A percentile compares a stretch with the other conserved stretches of the same genome.
Evolutionary conservation across 2,888 invertebrate genomes (phyloP).

Genomic region (Agelastica alni): DNA sequence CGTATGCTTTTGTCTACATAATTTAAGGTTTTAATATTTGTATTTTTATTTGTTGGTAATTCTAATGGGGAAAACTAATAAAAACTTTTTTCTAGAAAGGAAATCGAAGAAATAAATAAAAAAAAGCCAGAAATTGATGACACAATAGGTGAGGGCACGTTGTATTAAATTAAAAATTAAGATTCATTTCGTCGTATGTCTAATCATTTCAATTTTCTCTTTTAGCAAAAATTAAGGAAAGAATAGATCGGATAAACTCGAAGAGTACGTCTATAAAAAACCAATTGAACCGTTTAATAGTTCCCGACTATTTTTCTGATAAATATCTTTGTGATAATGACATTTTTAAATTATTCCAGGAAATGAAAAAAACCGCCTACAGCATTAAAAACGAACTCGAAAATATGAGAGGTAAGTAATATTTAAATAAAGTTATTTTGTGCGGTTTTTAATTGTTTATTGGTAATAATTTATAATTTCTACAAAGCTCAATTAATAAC

Average conservation of each 20-base stretch:
- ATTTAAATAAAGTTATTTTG: not conserved
- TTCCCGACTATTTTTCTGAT: constrained; percentile 5
- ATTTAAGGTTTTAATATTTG: too few relatives aligned
- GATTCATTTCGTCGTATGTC: not conserved
- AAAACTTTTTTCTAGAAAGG: not conserved
- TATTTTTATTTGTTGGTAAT: not conserved
- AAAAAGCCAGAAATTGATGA: constrained; percentile 2
- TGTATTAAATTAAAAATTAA: constrained; percentile 13
- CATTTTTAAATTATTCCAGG: constrained; percentile 5
- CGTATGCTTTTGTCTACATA: not conserved
- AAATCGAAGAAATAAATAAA: constrained; percentile 7
- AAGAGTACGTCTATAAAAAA: constrained; percentile 7
- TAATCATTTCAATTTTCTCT: not conserved
- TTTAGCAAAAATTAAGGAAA: constrained; percentile 15
- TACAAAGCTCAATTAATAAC: too few relatives aligned
- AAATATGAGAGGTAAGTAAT: constrained; percentile 3
- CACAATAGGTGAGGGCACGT: too few relatives aligned
- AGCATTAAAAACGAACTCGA: constrained; percentile 9
- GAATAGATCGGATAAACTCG: constrained; percentile 1
- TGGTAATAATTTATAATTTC: too few relatives aligned
- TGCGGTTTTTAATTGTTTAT: too few relatives aligned
- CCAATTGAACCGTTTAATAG: not conserved
- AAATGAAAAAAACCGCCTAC: not conserved
- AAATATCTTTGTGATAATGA: constrained; percentile 11
- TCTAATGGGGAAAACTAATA: not conserved